Evolutionary conservation across 1,140 invertebrate species (phyloP), one percentile per base, ranked within the genome.

Genomic region (Mizuhopecten yessoensis): DNA sequence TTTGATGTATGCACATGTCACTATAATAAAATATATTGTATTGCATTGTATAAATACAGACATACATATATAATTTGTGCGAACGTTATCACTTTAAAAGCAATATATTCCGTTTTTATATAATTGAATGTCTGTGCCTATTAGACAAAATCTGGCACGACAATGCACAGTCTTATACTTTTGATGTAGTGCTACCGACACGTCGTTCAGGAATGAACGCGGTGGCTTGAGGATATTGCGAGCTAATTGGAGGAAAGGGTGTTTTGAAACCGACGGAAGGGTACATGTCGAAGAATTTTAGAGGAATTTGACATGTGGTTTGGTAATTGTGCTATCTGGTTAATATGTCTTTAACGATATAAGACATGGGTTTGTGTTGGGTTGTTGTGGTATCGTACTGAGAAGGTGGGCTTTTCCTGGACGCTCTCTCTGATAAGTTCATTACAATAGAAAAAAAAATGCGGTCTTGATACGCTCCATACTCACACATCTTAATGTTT

Each of bases 321-420:
- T 75, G n/a, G 57, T 75, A 75, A 75, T 75, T 75, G 57, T n/a
- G 57, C 57, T 75, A n/a, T 75, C 57, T 75, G 57, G 57, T n/a
- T 75, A 75, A 75, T 75, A n/a, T 29, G 57, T 75, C 23, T 75
- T 75, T 29, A 75, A 75, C 29, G 57, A 75, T 75, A 75, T 29
- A n/a, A n/a, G 57, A 75, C 57, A 29, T 29, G n/a, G n/a, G 57
- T 75, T 29, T 29, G 23, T 17, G 1, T 75, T 75, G n/a, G 17
- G 1, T n/a, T 5, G 57, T 0, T 7, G 57, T n/a, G 0, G 29
- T 75, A 11, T 75, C 57, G 23, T 29, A n/a, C 57, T 75, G 57
- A 7, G 57, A 75, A 3, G 57, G n/a, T 9, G 23, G n/a, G 5
- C 5, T 29, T 29, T 29, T 75, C 1, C 57, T 75, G 1, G 57